Conservation (phyloP, 2,113 vertebrate species). For the Bujurquina vittata region DNA sequence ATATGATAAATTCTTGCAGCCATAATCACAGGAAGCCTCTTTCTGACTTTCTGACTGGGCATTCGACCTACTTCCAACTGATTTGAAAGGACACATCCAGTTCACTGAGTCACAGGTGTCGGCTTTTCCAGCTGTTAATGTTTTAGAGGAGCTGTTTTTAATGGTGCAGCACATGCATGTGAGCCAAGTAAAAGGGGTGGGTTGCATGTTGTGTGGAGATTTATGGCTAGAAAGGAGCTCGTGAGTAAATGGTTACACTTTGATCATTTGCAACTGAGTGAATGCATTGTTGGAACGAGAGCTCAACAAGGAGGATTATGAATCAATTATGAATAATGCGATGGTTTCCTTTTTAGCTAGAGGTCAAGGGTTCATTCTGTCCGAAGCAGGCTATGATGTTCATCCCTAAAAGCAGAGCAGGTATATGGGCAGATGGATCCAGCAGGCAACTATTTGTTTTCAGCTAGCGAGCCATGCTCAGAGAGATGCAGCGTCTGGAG, state of each 20-base stretch:
- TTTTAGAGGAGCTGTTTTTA: neutral
- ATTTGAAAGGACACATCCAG: conserved; percentile 59
- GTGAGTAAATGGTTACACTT: neutral
- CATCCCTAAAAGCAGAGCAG: conserved; percentile 61
- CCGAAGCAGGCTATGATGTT: conserved; percentile 11
- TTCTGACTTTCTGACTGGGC: conserved; percentile 25
- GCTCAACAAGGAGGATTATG: neutral
- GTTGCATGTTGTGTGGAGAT: neutral
- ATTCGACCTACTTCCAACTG: conserved; percentile 66
- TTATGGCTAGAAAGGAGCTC: neutral
- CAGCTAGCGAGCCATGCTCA: neutral
- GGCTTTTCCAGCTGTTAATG: neutral
- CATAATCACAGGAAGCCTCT: neutral
- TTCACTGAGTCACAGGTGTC: conserved; percentile 36
- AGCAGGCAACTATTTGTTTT: conserved; percentile 30
- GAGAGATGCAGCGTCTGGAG: neutral
- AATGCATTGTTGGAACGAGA: conserved; percentile 4
- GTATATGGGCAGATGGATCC: conserved; percentile 63
- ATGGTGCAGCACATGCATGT: neutral
- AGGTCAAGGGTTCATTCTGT: conserved; percentile 28
- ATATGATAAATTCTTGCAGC: neutral
- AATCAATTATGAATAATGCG: neutral
- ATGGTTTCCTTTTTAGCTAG: conserved; percentile 1
- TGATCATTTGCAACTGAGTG: neutral
- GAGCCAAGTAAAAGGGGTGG: neutral